phyloP scores from a whole-genome alignment of 23 tunicate species.

The Aplidium turbinatum region DNA sequence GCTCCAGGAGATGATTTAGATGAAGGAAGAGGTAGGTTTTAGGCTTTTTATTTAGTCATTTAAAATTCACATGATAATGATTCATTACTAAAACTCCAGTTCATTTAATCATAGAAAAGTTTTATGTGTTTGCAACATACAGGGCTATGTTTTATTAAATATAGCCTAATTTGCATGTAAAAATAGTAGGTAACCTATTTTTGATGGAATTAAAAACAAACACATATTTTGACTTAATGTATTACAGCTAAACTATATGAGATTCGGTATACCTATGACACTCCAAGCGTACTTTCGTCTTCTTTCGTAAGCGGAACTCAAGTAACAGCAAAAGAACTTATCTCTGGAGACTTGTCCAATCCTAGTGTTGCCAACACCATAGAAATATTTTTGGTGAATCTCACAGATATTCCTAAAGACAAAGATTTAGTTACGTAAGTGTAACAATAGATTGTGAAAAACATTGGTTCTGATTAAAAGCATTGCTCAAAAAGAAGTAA shows the following conservation, averaged over 20 bases:
- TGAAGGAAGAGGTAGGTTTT: slow-evolving; percentile 58
- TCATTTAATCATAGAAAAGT: too few species aligned
- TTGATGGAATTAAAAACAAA: too few species aligned
- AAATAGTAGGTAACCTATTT: too few species aligned
- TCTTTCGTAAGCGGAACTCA: slow-evolving; percentile 6
- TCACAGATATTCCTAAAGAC: slow-evolving; percentile 36
- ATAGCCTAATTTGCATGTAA: too few species aligned
- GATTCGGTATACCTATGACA: slow-evolving; percentile 49
- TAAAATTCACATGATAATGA: too few species aligned
- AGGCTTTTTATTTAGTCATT: background rate
- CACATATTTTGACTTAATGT: too few species aligned
- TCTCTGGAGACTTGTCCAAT: slow-evolving; percentile 23
- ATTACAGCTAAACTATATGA: slow-evolving; percentile 31
- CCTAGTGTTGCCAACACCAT: slow-evolving; percentile 35
- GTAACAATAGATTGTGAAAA: background rate
- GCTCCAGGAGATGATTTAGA: slow-evolving; percentile 83
- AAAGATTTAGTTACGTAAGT: slow-evolving; percentile 29
- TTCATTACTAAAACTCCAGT: too few species aligned
- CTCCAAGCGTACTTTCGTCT: slow-evolving; percentile 18
- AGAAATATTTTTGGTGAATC: slow-evolving; percentile 29
- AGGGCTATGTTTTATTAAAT: too few species aligned
- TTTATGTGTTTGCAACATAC: too few species aligned
- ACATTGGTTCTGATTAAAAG: background rate
- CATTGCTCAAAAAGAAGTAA: too few species aligned
- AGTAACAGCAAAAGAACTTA: slow-evolving; percentile 1